Percentiles rank a stretch among this genome's conserved stretches.
phyloP scores from a whole-genome alignment of 2,113 vertebrate genomes.

The Felis chaus region DNA sequence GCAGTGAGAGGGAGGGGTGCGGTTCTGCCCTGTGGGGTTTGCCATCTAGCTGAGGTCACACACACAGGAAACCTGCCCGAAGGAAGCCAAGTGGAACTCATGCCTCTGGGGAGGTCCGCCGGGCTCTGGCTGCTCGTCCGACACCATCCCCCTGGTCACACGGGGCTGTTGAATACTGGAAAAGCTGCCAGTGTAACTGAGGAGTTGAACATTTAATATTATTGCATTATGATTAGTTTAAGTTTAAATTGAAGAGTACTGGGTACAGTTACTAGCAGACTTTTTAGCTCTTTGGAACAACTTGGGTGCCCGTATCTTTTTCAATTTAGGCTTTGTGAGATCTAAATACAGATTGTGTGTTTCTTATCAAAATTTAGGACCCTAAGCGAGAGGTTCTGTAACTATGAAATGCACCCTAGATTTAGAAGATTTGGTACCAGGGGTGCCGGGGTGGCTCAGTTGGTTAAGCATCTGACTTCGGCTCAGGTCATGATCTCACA shows the following conservation, averaged over 20 bases:
- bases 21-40: neutral
- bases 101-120: neutral
- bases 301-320: neutral
- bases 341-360: neutral
- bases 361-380: neutral
- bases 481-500: no score
- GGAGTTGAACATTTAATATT: neutral
- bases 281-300: neutral
- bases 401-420: neutral
- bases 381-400: neutral
- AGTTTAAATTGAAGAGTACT: neutral
- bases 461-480: no score
- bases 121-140: accelerated
- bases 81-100: neutral
- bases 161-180: no score
- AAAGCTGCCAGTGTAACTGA: neutral
- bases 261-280: neutral
- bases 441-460: no score
- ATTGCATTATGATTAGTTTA: neutral
- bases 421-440: neutral
- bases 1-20: neutral
- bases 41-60: neutral
- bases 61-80: neutral
- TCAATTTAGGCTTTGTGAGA: neutral
- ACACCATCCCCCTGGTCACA: accelerated